Percentiles rank a stretch among this genome's conserved stretches.
phyloP scores from a whole-genome alignment of 2,888 invertebrate genomes.

The Pristionchus mayeri region DNA sequence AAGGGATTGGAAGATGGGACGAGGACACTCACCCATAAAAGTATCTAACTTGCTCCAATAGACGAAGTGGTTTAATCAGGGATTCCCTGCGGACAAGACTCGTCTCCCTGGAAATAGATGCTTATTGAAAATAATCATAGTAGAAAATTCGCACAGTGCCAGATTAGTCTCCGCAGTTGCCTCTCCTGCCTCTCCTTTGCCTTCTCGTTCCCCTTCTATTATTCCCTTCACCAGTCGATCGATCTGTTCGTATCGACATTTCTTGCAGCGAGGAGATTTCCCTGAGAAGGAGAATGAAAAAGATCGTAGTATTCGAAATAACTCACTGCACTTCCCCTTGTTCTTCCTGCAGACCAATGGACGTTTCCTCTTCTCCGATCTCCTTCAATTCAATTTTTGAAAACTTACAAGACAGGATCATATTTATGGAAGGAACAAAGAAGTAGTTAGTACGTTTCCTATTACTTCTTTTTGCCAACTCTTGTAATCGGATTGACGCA shows the following conservation, averaged over 20 bases:
- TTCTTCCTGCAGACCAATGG: not conserved
- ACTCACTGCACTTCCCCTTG: not conserved
- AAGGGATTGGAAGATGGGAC: not conserved
- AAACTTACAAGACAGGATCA: not conserved
- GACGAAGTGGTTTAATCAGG: not conserved
- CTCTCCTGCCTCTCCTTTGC: no score
- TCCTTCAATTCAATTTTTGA: not conserved
- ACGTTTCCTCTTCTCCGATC: not conserved
- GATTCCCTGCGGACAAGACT: not conserved
- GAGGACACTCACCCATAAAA: not conserved
- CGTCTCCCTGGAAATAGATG: not conserved
- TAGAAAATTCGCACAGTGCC: no score
- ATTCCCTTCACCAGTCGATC: not conserved
- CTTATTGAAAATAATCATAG: not conserved
- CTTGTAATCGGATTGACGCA: no score
- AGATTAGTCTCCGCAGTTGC: no score
- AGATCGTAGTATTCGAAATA: not conserved
- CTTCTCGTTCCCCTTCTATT: not conserved
- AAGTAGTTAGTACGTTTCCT: no score
- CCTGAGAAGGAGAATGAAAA: not conserved
- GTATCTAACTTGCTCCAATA: not conserved
- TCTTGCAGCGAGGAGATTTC: not conserved
- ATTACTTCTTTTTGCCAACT: no score
- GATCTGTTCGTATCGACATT: constrained; percentile 12
- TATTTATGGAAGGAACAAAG: not conserved